These are phyloP conservation scores for Cephus runcator DNA, from an alignment of 2,888 invertebrate genomes.

Conservation along the genomic window DNA sequence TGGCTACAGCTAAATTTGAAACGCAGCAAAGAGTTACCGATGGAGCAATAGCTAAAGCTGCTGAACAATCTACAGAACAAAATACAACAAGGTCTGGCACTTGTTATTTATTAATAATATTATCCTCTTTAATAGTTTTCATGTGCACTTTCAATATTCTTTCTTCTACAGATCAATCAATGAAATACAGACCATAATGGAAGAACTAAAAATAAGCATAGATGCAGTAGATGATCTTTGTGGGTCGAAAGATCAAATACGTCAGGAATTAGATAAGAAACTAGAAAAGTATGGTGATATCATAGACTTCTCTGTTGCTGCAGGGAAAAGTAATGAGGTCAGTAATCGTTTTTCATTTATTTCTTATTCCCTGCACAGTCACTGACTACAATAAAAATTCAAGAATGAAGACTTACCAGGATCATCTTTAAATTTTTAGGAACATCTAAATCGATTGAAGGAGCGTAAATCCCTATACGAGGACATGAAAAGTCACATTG, in stretches of 20 bases:
- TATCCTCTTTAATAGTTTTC: neutral
- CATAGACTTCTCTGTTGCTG: conserved; percentile 37
- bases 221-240: conserved; percentile 40
- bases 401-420: neutral
- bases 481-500: conserved; percentile 61
- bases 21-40: conserved; percentile 59
- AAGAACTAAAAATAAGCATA: conserved; percentile 41
- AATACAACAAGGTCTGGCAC: neutral
- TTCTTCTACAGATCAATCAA: conserved; percentile 33
- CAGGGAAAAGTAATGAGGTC: conserved; percentile 44
- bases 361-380: neutral
- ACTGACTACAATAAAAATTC: neutral
- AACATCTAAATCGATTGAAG: conserved; percentile 47
- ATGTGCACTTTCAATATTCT: too few relatives aligned
- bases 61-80: neutral
- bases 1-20: conserved; percentile 51
- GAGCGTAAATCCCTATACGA: conserved; percentile 58
- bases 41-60: conserved; percentile 64
- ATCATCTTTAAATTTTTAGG: conserved; percentile 35
- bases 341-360: conserved; percentile 23
- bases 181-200: conserved; percentile 35
- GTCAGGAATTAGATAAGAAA: conserved; percentile 55
- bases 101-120: conserved; percentile 1
- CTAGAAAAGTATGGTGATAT: conserved; percentile 49
- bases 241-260: conserved; percentile 51